Conservation (phyloP, 2,888 invertebrate genomes). For the Nebria brevicollis region DNA sequence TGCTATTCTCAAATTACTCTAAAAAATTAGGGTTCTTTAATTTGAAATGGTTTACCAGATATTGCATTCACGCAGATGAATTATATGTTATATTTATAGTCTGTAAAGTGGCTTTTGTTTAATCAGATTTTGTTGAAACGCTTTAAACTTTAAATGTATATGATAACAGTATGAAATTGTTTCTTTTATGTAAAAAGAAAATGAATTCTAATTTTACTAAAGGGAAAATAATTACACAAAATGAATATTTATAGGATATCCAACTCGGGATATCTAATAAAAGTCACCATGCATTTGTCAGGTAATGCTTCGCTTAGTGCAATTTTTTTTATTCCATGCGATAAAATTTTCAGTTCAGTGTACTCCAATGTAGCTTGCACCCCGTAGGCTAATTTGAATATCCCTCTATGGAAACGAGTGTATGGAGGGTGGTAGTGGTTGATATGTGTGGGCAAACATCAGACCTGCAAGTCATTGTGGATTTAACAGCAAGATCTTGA, state of each 20-base stretch:
- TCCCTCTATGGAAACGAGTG: background rate
- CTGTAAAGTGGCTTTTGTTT: too few relatives aligned
- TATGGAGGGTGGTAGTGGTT: constrained; percentile 6
- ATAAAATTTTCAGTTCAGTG: constrained; percentile 34
- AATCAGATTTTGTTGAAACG: too few relatives aligned
- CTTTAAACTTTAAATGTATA: background rate
- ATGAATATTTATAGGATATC: background rate
- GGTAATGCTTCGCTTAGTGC: background rate
- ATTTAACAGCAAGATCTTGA: constrained; percentile 42
- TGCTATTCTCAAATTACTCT: background rate
- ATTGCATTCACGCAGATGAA: too few relatives aligned
- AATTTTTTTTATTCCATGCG: constrained; percentile 4
- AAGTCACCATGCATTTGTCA: background rate
- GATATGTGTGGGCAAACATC: constrained; percentile 36
- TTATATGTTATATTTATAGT: too few relatives aligned
- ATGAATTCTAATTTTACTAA: background rate
- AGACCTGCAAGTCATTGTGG: constrained; percentile 45
- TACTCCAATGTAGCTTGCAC: constrained; percentile 32
- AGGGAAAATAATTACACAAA: background rate
- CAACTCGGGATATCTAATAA: background rate
- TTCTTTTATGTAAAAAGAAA: background rate
- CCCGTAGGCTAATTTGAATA: constrained; percentile 43
- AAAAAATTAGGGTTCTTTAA: too few relatives aligned
- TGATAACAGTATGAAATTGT: background rate
- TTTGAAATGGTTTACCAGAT: too few relatives aligned